Evolutionary conservation across 1,140 invertebrate species (phyloP), one percentile per base, ranked within the genome.

Genomic region (Caenorhabditis briggsae): DNA sequence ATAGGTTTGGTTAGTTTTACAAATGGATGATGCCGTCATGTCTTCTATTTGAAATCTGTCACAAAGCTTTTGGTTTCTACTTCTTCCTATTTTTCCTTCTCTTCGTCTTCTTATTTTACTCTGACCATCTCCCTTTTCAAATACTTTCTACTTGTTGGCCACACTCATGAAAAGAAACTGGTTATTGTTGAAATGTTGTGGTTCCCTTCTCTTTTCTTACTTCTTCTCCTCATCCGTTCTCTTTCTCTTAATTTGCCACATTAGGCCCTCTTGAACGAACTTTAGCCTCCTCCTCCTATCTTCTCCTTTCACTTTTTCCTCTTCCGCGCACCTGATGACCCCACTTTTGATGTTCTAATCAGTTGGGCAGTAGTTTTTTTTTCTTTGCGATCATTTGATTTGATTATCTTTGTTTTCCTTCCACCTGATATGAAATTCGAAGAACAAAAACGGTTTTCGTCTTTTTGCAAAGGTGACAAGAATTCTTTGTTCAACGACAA

Each of bases 241-340:
- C 41, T 46, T 70, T 33, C 59, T 61, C 59, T 7, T 70, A 70
- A 70, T 70, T 70, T 70, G 33, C n/a, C 64, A 70, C 64, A 70
- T 70, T 48, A 70, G 64, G 41, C 64, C 11, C n/a, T 20, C 46
- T 46, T n/a, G 18, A 43, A 43, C 64, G 64, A 70, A 70, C 64
- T 70, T 70, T 70, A 48, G 41, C 64, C 64, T 46, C 46, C 46
- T 70, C 16, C 5, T 70, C 23, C 43, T n/a, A 12, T 46, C 8
- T n/a, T 65, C 12, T 58, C n/a, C 56, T 58, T 58, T 5, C 23
- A 20, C 23, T 23, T 61, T 33, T 33, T 12, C 33, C 5, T 61
- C 25, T 61, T 61, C 23, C 14, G 20, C 20, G 3, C n/a, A 11
- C 6, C 59, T 25, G 20, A 8, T 33, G 59, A 23, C 25, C 59